phyloP scores from a whole-genome alignment of 2,797 vertebrate genomes.

The Myotis myotis region DNA sequence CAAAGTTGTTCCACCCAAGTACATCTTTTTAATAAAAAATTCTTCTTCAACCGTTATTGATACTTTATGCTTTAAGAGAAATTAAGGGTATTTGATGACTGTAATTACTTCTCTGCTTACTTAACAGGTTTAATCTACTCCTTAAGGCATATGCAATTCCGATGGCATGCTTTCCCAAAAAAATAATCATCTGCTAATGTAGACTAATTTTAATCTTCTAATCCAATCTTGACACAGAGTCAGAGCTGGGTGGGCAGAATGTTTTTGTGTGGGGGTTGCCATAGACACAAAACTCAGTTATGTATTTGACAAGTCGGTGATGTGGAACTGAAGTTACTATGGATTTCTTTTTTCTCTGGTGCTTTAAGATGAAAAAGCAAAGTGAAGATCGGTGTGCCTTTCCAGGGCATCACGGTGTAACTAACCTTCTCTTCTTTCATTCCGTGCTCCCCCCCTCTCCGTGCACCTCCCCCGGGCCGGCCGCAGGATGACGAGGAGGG shows the following conservation, averaged over 20 bases:
- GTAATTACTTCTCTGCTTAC: slow-evolving; percentile 74
- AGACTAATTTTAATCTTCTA: slow-evolving; percentile 80
- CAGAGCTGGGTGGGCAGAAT: slow-evolving; percentile 64
- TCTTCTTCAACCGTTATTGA: slow-evolving; percentile 68
- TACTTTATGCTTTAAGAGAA: slow-evolving; percentile 72
- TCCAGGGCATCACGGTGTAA: slow-evolving; percentile 74
- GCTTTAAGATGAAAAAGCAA: slow-evolving; percentile 69
- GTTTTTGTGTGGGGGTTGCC: slow-evolving; percentile 77
- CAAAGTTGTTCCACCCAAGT: slow-evolving; percentile 16
- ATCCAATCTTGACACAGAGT: slow-evolving; percentile 77
- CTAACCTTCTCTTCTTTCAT: slow-evolving; percentile 86
- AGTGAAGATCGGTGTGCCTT: slow-evolving; percentile 72
- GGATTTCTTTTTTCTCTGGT: slow-evolving; percentile 1
- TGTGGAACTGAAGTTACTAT: slow-evolving; percentile 68
- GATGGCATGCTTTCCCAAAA: slow-evolving; percentile 64
- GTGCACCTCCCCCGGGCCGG: slow-evolving; percentile 77
- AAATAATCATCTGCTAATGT: slow-evolving; percentile 76
- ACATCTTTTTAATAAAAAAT: not conserved
- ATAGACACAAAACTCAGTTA: slow-evolving; percentile 74
- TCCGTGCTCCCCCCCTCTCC: slow-evolving; percentile 81
- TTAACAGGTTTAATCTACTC: slow-evolving; percentile 73
- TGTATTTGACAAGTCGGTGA: slow-evolving; percentile 67
- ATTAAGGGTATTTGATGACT: slow-evolving; percentile 74
- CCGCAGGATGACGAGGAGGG: slow-evolving; percentile 98
- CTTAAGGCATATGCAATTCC: slow-evolving; percentile 61